Evolutionary conservation across 2,797 vertebrate species (phyloP), one percentile per base, ranked within the genome.

Genomic region (Helarctos malayanus): DNA sequence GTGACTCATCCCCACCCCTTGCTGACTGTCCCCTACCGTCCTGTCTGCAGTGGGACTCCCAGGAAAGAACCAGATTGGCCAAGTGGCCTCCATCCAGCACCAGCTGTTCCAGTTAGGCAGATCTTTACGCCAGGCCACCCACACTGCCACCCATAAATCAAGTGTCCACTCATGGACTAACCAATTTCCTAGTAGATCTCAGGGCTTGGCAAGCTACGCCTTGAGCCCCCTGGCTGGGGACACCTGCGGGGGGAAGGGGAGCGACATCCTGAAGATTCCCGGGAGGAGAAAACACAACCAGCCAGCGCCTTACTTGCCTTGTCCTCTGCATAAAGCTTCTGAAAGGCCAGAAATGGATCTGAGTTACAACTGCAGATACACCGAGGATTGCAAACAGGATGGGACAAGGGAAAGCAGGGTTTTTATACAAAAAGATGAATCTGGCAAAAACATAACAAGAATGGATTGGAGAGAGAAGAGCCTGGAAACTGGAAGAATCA

Each of bases 261-360:
- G 16, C 27, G 2, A 19, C 8, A 1, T 14, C 49, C 68, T 19
- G 12, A 47, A 49, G 73, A 54, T 61, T 91, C 75, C 8, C 7
- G 82, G 73, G 61, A 93, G 79, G 45, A 91, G 63, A 56, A 93
- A 91, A 59, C 10, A 29, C n/a, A n/a, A 45, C 16, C 68, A 56
- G n/a, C 32, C 15, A 52, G 41, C 15, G 11, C 59, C 35, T 82
- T 68, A 35, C 56, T 65, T 3, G 18, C 7, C 32, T 61, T 85
- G 81, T 73, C 65, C n/a, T 47, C 80, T 0, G 1, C 32, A 9
- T 25, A 29, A 89, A n/a, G 35, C 56, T 94, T 83, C 35, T 38
- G 63, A 38, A 84, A 81, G 27, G 14, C 38, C 32, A 32, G n/a
- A 68, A 82, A 35, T n/a, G 65, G 88, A 12, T 71, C 38, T 25